These are phyloP conservation scores for Silurus aristotelis DNA, from an alignment of 2,797 vertebrate genomes.

Conservation along the genomic window DNA sequence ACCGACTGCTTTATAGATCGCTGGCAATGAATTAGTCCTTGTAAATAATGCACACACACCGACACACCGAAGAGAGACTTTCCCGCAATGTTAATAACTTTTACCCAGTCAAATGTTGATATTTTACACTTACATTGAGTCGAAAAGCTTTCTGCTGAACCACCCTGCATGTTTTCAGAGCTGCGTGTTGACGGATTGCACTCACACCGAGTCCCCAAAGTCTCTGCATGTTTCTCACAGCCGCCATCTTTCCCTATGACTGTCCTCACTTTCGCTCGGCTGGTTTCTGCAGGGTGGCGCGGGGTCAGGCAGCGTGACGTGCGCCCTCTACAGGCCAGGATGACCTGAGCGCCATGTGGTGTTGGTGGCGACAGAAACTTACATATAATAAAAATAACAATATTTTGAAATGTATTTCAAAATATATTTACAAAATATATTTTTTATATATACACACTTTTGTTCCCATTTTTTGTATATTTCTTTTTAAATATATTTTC, in stretches of 20 bases:
- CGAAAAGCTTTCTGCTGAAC: constrained; percentile 68
- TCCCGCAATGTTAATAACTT: neutral
- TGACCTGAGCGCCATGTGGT: neutral
- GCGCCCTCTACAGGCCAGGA: constrained; percentile 17
- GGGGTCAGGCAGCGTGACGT: too few species aligned
- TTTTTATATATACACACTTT: too few species aligned
- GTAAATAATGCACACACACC: neutral
- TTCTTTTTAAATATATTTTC: too few species aligned
- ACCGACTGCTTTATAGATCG: neutral
- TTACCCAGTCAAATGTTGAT: neutral
- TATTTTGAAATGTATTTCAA: too few species aligned
- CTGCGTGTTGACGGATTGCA: constrained; percentile 59
- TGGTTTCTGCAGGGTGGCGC: neutral
- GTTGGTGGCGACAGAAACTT: too few species aligned
- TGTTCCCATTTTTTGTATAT: too few species aligned
- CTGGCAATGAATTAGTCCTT: neutral
- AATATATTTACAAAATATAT: too few species aligned
- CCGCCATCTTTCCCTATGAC: constrained; percentile 65
- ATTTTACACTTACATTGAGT: constrained; percentile 64
- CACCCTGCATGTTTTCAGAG: constrained; percentile 56
- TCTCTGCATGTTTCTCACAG: constrained; percentile 59
- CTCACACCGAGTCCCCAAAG: constrained; percentile 66
- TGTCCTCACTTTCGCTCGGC: neutral
- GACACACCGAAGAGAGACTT: neutral
- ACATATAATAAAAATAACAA: too few species aligned